Conservation (phyloP, 2,113 vertebrate species). For the Chaetops frenatus region DNA sequence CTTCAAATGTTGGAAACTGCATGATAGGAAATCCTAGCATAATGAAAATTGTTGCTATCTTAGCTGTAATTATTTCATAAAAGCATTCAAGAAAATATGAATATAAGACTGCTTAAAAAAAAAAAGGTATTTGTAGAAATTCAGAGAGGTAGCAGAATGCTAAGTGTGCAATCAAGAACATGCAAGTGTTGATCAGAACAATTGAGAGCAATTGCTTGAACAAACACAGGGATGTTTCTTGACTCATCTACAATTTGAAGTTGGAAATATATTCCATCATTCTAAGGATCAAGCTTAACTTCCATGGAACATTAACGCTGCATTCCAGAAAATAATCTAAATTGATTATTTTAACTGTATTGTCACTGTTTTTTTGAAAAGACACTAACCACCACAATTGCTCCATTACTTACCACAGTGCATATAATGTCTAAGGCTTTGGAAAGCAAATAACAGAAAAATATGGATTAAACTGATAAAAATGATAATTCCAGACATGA, state of each 20-base stretch:
- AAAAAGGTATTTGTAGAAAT: background rate
- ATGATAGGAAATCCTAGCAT: background rate
- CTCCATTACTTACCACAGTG: slow-evolving; percentile 52
- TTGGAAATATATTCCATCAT: slow-evolving; percentile 35
- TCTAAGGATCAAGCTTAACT: slow-evolving; percentile 32
- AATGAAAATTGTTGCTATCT: background rate
- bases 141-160: background rate
- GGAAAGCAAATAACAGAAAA: slow-evolving; percentile 66
- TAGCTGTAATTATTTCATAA: background rate
- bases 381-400: slow-evolving; percentile 31
- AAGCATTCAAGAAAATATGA: background rate
- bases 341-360: slow-evolving; percentile 57
- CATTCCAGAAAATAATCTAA: slow-evolving; percentile 64
- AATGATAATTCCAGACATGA: slow-evolving; percentile 72
- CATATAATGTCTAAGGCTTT: slow-evolving; percentile 49
- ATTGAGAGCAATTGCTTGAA: background rate
- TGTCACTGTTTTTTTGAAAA: slow-evolving; percentile 23
- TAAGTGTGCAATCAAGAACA: background rate
- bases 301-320: slow-evolving; percentile 12
- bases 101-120: background rate
- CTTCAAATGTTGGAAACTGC: background rate
- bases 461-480: slow-evolving; percentile 75
- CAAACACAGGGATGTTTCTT: background rate
- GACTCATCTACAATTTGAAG: background rate
- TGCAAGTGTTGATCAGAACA: background rate